phyloP scores from a whole-genome alignment of 2,888 invertebrate species.

The Allacma fusca region DNA sequence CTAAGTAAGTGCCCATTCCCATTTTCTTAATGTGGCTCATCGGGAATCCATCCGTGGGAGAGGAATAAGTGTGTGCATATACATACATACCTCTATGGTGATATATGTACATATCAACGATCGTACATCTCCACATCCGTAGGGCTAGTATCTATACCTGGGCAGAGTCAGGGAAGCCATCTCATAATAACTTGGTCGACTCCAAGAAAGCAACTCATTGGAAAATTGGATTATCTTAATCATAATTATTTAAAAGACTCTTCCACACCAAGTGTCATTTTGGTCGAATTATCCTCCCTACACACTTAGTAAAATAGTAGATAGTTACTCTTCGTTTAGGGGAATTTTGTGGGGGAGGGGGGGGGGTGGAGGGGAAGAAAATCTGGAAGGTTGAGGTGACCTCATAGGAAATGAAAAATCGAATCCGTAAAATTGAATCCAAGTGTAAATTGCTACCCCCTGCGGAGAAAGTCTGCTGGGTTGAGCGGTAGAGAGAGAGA shows the following conservation, averaged over 20 bases:
- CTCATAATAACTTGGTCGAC: background rate
- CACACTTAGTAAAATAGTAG: no score
- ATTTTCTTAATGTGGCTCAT: background rate
- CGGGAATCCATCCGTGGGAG: background rate
- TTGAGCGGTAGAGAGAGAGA: no score
- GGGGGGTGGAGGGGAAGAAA: no score
- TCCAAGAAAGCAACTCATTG: background rate
- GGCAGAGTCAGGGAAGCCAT: background rate
- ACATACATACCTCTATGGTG: no score
- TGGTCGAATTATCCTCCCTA: no score
- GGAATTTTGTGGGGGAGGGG: no score
- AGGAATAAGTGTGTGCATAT: background rate
- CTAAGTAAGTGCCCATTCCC: background rate
- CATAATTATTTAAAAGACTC: slow-evolving; percentile 5
- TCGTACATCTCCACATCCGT: no score
- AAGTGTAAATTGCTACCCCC: background rate
- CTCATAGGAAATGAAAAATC: background rate
- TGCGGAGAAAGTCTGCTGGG: background rate
- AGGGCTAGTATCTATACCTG: no score
- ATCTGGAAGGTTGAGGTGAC: no score
- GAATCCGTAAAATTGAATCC: background rate
- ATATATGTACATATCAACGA: no score
- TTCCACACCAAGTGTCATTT: background rate
- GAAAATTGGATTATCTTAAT: slow-evolving; percentile 7
- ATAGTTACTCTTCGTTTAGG: no score